phyloP scores from a whole-genome alignment of 2,113 vertebrate genomes.

The Cephalopholis sonnerati region DNA sequence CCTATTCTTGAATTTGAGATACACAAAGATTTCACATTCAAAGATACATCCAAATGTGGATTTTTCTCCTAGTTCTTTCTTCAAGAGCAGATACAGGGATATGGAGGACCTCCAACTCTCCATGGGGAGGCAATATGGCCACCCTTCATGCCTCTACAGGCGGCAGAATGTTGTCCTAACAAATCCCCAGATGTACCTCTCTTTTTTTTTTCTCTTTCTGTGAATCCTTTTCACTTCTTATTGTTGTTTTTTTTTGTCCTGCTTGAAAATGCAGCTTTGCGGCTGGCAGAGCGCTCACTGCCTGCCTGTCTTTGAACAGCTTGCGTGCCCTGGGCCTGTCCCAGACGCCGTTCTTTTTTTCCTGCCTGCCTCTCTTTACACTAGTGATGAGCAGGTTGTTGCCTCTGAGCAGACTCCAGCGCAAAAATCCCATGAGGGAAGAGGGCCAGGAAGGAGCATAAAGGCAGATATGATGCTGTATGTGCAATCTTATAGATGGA shows the following conservation, averaged over 20 bases:
- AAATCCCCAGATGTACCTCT: constrained; percentile 70
- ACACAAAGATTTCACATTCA: constrained; percentile 37
- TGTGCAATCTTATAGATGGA: constrained; percentile 55
- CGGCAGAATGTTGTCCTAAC: constrained; percentile 69
- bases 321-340: constrained; percentile 84
- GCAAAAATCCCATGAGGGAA: constrained; percentile 63
- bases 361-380: constrained; percentile 67
- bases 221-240: constrained; percentile 59
- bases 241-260: constrained; percentile 42
- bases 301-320: constrained; percentile 81
- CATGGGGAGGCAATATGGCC: constrained; percentile 57
- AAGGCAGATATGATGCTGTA: constrained; percentile 56
- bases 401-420: constrained; percentile 77
- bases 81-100: constrained; percentile 17
- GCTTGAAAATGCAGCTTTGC: constrained; percentile 68
- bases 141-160: constrained; percentile 68
- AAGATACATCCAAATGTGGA: constrained; percentile 1
- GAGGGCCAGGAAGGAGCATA: constrained; percentile 47
- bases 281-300: constrained; percentile 67
- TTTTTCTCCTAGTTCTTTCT: constrained; percentile 26
- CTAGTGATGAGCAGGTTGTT: constrained; percentile 80
- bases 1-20: constrained; percentile 39
- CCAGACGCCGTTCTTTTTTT: constrained; percentile 71
- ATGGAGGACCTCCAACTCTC: constrained; percentile 47
- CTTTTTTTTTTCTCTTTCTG: constrained; percentile 30